phyloP scores from a whole-genome alignment of 2,113 vertebrate genomes.

The mouse (Mus musculus) region DNA sequence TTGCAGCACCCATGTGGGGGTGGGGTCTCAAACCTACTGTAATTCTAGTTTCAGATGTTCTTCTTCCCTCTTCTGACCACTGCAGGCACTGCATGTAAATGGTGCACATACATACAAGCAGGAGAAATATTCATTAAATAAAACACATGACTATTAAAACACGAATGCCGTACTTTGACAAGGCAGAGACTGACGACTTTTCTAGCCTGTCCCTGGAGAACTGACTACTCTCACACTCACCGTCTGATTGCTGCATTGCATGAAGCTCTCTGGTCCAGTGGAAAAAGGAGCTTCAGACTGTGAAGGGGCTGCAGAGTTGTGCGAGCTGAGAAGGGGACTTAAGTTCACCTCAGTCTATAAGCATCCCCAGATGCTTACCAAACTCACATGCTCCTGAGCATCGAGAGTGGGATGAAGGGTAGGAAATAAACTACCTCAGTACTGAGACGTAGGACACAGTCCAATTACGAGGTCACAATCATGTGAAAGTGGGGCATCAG shows the following conservation, averaged over 20 bases:
- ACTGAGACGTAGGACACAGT: fast-evolving
- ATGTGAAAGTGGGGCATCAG: neutral
- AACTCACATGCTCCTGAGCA: neutral
- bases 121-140: neutral
- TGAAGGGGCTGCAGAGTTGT: neutral
- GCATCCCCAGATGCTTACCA: neutral
- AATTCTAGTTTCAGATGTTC: neutral
- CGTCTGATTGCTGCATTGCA: neutral
- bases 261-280: neutral
- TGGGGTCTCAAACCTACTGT: neutral
- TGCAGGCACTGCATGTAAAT: neutral
- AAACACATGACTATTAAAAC: neutral
- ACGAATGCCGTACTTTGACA: neutral
- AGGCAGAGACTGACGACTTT: neutral
- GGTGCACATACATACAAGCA: neutral
- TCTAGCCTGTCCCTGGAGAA: neutral
- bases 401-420: neutral
- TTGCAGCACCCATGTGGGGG: neutral
- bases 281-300: neutral
- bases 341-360: neutral
- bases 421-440: neutral
- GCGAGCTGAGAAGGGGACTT: neutral
- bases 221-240: neutral
- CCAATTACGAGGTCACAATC: neutral
- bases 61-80: neutral